phyloP scores from a whole-genome alignment of 2,113 vertebrate genomes.

The Leptodactylus fuscus region DNA sequence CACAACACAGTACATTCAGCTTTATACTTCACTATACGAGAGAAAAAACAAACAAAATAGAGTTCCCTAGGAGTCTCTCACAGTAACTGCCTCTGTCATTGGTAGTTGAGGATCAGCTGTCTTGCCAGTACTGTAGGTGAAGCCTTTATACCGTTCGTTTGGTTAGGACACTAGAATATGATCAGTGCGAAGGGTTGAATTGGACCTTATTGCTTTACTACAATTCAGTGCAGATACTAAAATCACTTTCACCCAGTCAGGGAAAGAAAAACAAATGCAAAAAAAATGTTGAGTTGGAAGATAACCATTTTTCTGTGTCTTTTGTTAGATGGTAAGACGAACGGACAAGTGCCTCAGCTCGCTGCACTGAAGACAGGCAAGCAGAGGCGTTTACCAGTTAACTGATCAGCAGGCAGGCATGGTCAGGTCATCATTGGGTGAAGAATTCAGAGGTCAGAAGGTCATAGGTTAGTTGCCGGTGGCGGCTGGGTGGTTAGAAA shows the following conservation, averaged over 20 bases:
- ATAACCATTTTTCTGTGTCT: slow-evolving; percentile 83
- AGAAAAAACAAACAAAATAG: slow-evolving; percentile 69
- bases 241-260: slow-evolving; percentile 83
- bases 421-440: slow-evolving; percentile 99
- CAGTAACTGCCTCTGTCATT: slow-evolving; percentile 83
- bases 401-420: slow-evolving; percentile 97
- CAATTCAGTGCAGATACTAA: slow-evolving; percentile 90
- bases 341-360: slow-evolving; percentile 87
- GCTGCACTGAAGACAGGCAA: slow-evolving; percentile 88
- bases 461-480: slow-evolving; percentile 99
- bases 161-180: slow-evolving; percentile 75
- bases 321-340: slow-evolving; percentile 88
- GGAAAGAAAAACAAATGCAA: slow-evolving; percentile 65
- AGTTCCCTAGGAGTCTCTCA: slow-evolving; percentile 81
- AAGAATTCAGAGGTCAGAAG: slow-evolving; percentile 99
- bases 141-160: slow-evolving; percentile 82
- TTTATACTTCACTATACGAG: slow-evolving; percentile 71
- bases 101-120: slow-evolving; percentile 77
- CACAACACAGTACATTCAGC: slow-evolving; percentile 85
- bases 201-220: slow-evolving; percentile 92
- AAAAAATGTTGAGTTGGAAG: slow-evolving; percentile 77
- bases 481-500: slow-evolving; percentile 99
- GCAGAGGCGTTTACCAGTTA: slow-evolving; percentile 96
- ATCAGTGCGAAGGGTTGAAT: slow-evolving; percentile 81
- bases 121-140: slow-evolving; percentile 72